Percentiles rank a stretch among this genome's conserved stretches.
phyloP scores from a whole-genome alignment of 2,888 invertebrate genomes.

The Apamea sordens region DNA sequence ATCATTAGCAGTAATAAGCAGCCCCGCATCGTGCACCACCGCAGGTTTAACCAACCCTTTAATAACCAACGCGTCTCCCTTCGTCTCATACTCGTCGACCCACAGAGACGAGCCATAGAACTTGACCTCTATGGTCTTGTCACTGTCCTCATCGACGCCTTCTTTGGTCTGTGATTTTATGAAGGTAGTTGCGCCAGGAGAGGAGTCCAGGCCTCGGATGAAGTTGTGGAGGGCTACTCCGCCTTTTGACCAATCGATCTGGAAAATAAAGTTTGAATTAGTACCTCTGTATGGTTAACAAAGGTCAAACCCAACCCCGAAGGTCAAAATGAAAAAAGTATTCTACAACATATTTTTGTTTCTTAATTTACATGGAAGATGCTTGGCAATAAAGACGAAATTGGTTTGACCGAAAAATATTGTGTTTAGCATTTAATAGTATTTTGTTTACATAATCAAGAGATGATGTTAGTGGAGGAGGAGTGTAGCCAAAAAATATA shows the following conservation, averaged over 20 bases:
- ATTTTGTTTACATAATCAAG: constrained; percentile 11
- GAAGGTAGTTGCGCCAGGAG: constrained; percentile 96
- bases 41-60: constrained; percentile 91
- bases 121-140: constrained; percentile 79
- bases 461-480: background rate
- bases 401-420: background rate
- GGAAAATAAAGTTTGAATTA: constrained; percentile 9
- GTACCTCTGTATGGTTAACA: background rate
- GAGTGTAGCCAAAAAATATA: background rate
- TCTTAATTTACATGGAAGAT: too few species aligned
- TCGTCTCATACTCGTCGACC: constrained; percentile 88
- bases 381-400: background rate
- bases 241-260: constrained; percentile 93
- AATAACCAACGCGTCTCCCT: constrained; percentile 91
- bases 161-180: constrained; percentile 83
- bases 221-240: constrained; percentile 96
- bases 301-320: too few species aligned
- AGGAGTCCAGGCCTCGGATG: constrained; percentile 97
- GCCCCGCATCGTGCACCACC: constrained; percentile 94
- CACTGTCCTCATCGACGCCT: constrained; percentile 78
- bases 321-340: too few species aligned
- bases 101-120: constrained; percentile 96
- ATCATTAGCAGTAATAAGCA: constrained; percentile 95
- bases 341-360: too few species aligned
- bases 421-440: too few species aligned